phyloP scores from a whole-genome alignment of 2,113 vertebrate species.

The Montifringilla adamsi region DNA sequence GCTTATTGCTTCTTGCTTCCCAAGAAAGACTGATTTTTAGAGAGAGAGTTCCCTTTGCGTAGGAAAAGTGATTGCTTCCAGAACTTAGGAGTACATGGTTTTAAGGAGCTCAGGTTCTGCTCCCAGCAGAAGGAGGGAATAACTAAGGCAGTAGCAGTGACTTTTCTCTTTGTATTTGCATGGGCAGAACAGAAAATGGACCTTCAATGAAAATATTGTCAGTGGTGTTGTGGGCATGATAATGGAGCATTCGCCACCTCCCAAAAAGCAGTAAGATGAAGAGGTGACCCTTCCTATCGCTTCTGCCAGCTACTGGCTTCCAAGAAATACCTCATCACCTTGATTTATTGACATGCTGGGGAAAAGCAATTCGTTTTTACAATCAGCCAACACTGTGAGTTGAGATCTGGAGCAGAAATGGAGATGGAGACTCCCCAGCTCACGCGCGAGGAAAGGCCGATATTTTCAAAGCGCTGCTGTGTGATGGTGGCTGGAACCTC shows the following conservation, averaged over 20 bases:
- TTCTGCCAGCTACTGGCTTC: not conserved
- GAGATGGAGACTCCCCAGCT: not conserved
- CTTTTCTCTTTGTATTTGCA: not conserved
- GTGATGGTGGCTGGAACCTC: not conserved
- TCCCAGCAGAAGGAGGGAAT: not conserved
- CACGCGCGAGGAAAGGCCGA: fast-evolving
- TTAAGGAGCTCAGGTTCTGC: not conserved
- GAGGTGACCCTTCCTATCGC: not conserved
- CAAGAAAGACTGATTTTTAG: not conserved
- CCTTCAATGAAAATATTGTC: not conserved
- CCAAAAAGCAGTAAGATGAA: not conserved
- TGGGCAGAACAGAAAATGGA: not conserved
- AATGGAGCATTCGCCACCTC: not conserved
- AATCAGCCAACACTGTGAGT: not conserved
- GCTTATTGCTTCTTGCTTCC: not conserved
- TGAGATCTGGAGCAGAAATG: not conserved
- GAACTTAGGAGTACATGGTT: not conserved
- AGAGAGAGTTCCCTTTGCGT: not conserved
- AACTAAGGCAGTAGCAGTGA: not conserved
- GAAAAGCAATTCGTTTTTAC: not conserved
- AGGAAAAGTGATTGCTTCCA: not conserved
- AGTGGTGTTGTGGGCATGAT: not conserved
- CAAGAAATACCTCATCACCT: not conserved
- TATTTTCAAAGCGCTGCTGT: fast-evolving
- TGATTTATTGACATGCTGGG: not conserved